Conservation (phyloP, 2,888 invertebrate species). For the Galeruca laticollis region DNA sequence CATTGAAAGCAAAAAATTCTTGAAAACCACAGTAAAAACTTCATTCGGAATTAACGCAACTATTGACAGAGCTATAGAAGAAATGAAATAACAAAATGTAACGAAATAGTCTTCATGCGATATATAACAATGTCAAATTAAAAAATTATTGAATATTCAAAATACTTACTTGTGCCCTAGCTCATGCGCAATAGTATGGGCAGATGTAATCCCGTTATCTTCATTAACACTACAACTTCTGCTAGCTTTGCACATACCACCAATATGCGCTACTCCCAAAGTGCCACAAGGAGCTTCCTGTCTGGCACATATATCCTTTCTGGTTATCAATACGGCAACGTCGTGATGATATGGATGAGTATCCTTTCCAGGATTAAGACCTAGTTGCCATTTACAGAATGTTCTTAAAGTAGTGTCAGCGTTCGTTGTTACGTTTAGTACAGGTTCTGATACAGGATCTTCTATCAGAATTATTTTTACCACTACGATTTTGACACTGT, state of each 20-base stretch:
- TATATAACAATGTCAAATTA: too few species aligned
- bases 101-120: too few species aligned
- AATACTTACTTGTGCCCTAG: constrained; percentile 89
- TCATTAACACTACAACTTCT: constrained; percentile 92
- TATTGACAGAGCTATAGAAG: too few species aligned
- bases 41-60: too few species aligned
- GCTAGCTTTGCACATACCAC: constrained; percentile 88
- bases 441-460: constrained; percentile 70
- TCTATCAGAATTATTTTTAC: constrained; percentile 86
- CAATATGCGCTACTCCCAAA: constrained; percentile 89
- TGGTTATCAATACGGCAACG: constrained; percentile 86
- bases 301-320: constrained; percentile 77
- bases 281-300: constrained; percentile 73
- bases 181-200: constrained; percentile 92
- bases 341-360: constrained; percentile 90
- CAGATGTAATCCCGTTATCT: constrained; percentile 89
- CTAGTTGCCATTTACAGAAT: constrained; percentile 88
- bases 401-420: constrained; percentile 86
- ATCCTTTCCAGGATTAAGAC: constrained; percentile 80
- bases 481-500: constrained; percentile 90
- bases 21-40: too few species aligned
- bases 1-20: too few species aligned
- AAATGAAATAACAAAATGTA: too few species aligned
- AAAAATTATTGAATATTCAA: not conserved
- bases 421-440: constrained; percentile 81